phyloP scores from a whole-genome alignment of 2,888 invertebrate species.

The Boloria euphrosyne region DNA sequence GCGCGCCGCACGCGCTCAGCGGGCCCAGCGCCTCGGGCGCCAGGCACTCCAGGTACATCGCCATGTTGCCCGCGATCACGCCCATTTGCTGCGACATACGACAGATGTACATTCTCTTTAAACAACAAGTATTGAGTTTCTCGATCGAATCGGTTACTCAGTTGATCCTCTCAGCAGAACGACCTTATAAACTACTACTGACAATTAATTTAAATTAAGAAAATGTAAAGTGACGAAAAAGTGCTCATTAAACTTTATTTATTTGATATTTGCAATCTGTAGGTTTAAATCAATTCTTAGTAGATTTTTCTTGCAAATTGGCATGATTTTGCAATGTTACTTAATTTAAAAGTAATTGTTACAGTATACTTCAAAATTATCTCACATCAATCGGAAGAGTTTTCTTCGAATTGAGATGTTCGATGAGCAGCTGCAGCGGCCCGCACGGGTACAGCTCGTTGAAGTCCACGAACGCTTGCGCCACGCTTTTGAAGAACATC shows the following conservation, averaged over 20 bases:
- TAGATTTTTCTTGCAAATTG: background rate
- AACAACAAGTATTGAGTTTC: too few species aligned
- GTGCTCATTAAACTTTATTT: too few species aligned
- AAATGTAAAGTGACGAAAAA: too few species aligned
- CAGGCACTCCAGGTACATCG: slow-evolving; percentile 95
- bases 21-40: slow-evolving; percentile 90
- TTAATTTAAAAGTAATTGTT: background rate
- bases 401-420: slow-evolving; percentile 82
- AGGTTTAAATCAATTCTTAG: too few species aligned
- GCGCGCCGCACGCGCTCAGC: slow-evolving; percentile 85
- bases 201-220: too few species aligned
- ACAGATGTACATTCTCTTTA: too few species aligned
- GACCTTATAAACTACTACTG: too few species aligned
- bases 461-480: slow-evolving; percentile 96
- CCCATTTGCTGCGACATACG: slow-evolving; percentile 82
- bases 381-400: slow-evolving; percentile 72
- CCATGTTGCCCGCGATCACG: slow-evolving; percentile 93
- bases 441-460: slow-evolving; percentile 97
- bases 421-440: slow-evolving; percentile 94
- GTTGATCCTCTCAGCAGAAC: too few species aligned
- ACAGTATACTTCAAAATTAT: slow-evolving; percentile 6
- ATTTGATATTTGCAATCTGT: too few species aligned
- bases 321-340: too few species aligned
- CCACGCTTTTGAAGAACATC: slow-evolving; percentile 96
- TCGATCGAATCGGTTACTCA: too few species aligned